These are phyloP conservation scores for human (Homo sapiens) DNA, from an alignment of 2,113 vertebrate species.

Conservation along the genomic window DNA sequence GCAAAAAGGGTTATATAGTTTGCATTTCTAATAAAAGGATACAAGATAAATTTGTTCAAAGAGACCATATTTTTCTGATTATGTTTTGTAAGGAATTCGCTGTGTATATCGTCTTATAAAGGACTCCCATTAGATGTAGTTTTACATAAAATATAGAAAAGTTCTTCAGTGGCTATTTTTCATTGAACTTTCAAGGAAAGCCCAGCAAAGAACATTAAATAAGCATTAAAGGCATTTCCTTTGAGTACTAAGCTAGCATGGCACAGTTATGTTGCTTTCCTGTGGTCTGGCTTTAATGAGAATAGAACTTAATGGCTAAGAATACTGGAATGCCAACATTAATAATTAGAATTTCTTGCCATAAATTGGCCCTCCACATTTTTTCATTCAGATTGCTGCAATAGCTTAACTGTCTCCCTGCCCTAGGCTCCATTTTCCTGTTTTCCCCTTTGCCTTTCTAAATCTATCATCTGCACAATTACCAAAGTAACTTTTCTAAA, in stretches of 20 bases:
- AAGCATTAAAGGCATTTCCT: neutral
- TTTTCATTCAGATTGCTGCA: neutral
- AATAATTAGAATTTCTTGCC: neutral
- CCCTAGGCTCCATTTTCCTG: neutral
- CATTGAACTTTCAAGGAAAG: conserved; percentile 4
- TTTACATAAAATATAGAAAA: conserved; percentile 25
- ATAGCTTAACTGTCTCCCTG: neutral
- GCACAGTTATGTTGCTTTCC: neutral
- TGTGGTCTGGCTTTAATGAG: neutral
- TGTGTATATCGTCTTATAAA: neutral
- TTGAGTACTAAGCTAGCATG: neutral
- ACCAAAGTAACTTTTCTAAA: neutral
- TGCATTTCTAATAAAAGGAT: neutral
- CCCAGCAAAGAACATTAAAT: neutral
- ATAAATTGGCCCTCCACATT: neutral
- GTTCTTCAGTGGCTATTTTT: conserved; percentile 19
- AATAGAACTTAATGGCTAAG: neutral
- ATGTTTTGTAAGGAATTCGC: neutral
- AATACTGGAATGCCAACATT: neutral
- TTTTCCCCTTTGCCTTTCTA: neutral
- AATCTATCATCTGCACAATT: neutral
- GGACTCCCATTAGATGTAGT: neutral
- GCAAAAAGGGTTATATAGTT: neutral
- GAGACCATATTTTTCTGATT: neutral
- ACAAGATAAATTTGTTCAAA: neutral